Evolutionary conservation across 2,888 invertebrate species (phyloP), one percentile per base, ranked within the genome.

Genomic region (Pherbina coryleti): DNA sequence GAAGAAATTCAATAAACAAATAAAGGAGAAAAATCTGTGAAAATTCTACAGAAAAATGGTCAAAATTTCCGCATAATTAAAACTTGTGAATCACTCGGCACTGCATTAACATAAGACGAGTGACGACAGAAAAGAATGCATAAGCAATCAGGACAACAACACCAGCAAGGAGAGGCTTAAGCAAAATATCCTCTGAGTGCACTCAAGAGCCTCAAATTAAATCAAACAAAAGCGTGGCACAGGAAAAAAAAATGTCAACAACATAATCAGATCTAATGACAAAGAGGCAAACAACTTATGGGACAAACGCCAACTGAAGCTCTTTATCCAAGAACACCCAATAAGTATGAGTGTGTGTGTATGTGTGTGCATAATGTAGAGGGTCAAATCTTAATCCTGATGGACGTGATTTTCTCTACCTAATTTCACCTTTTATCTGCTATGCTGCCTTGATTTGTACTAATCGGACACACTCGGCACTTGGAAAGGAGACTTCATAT

Each of bases 131-230:
- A 49, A n/a, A 51, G 55, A 22, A 57, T 57, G 60, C 57, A 57
- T 60, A 62, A 62, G 62, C 62, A 51, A 60, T 49, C n/a, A 44
- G 25, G 3, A 22, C 25, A 28, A 44, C n/a, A 5, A 19, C 14
- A 73, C 2, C 55, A 22, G 55, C 57, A 44, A 44, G 44, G 44
- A 44, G 44, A 44, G 44, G 14, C 11, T 44, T 44, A 44, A 44
- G 44, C 44, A 44, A 14, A 44, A 44, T 22, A 22, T 25, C 25
- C 57, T 60, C 57, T 57, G 55, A 66, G 83, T 88, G 83, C 86
- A 85, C 84, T 86, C 85, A 85, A 87, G 86, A 82, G 84, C 84
- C 83, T 82, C 82, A 86, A 86, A 87, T 87, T 86, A 86, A 86
- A 86, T 86, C 86, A 84, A 84, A 85, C 83, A 85, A 85, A 85